A percentile compares a stretch with the other conserved stretches of the same genome.
Evolutionary conservation across 2,888 invertebrate species (phyloP).

Genomic region (Sicus ferrugineus): DNA sequence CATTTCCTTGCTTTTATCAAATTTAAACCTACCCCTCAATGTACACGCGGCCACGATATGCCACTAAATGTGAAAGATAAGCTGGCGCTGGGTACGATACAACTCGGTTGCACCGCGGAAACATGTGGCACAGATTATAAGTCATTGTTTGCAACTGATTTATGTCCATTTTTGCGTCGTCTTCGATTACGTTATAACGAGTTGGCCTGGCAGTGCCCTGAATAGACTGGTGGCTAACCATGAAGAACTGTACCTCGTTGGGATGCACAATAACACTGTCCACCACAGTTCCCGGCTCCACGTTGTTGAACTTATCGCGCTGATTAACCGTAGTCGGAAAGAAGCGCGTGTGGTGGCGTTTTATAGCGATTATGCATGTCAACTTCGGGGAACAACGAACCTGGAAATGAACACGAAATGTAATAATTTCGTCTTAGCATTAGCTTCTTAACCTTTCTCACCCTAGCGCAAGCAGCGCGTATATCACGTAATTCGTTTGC

Average conservation of each 20-base stretch:
- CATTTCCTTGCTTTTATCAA: not conserved
- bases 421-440: conserved; percentile 61
- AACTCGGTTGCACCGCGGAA: no score
- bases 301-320: conserved; percentile 73
- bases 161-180: conserved; percentile 75
- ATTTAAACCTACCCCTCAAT: no score
- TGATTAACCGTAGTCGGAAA: no score
- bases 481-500: conserved; percentile 72
- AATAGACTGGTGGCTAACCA: conserved; percentile 76
- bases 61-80: conserved; percentile 89
- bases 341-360: no score
- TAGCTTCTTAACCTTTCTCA: conserved; percentile 33
- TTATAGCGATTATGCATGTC: no score
- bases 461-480: conserved; percentile 72
- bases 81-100: conserved; percentile 89
- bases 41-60: no score
- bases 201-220: conserved; percentile 87
- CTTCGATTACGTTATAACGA: conserved; percentile 84
- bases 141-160: conserved; percentile 82
- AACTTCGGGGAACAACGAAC: no score
- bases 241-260: conserved; percentile 86
- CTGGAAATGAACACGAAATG: no score
- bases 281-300: conserved; percentile 87
- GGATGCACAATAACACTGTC: conserved; percentile 87
- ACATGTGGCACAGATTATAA: conserved; percentile 84